Conservation (phyloP, 2,797 vertebrate species). For the Poliocrania exsul region DNA sequence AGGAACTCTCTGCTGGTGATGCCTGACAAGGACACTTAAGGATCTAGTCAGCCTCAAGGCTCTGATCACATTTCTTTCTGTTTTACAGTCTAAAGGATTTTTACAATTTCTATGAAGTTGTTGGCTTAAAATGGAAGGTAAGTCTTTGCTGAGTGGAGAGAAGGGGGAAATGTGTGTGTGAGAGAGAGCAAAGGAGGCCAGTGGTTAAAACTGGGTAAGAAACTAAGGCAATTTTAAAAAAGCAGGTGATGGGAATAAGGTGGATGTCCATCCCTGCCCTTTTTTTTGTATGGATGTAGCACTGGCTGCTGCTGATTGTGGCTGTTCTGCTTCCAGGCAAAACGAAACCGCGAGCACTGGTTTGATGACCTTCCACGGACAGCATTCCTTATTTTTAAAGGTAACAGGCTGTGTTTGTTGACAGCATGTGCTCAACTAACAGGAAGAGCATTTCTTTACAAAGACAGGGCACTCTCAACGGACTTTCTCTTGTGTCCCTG, state of each 20-base stretch:
- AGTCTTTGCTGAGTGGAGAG: not conserved
- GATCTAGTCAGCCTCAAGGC: not conserved
- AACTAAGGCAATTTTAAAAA: not conserved
- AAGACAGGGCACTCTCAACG: not conserved
- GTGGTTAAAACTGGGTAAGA: not conserved
- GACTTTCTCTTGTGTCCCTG: not conserved
- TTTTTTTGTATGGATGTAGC: not conserved
- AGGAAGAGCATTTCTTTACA: not conserved
- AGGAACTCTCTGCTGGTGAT: not conserved
- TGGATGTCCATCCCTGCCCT: not conserved
- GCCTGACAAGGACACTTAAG: not conserved
- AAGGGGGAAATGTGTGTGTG: not conserved
- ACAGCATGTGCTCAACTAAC: not conserved
- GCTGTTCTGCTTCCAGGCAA: constrained; percentile 78
- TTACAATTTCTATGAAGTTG: constrained; percentile 95
- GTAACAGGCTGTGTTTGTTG: constrained; percentile 53
- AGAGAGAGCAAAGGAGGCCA: not conserved
- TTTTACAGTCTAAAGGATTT: constrained; percentile 90
- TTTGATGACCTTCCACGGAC: constrained; percentile 95
- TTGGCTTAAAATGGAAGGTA: constrained; percentile 97
- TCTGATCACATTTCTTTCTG: constrained; percentile 17
- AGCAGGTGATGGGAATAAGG: not conserved
- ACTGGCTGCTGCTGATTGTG: not conserved
- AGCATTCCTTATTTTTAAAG: constrained; percentile 96
- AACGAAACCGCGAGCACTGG: constrained; percentile 92